Evolutionary conservation across 37 sponge, comb jelly and placozoan species (phyloP), one percentile per base, ranked within the genome.

Genomic region (Chondrosia reniformis): DNA sequence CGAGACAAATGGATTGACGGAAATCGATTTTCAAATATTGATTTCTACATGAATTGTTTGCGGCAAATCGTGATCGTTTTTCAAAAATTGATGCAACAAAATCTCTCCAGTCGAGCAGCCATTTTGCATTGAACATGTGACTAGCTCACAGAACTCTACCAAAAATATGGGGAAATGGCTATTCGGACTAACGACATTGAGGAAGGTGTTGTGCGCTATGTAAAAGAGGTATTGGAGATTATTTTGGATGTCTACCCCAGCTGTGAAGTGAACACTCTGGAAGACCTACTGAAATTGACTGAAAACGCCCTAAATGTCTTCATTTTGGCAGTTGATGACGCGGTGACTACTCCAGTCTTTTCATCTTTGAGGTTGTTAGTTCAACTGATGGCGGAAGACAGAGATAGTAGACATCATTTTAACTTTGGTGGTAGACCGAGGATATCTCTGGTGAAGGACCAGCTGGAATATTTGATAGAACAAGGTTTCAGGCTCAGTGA

Each of bases 401-500:
- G 15, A 49, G 52, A 49, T 10, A 49, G 52, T 15, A 49, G 52
- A 49, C n/a, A n/a, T n/a, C 15, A 15, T 49, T 15, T 49, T 49
- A 10, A 15, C 52, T 19, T 19, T 19, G 52, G 61, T 42, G 80
- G 86, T 45, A 78, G 86, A 13, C 80, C 86, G 6, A 3, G 49
- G n/a, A 58, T 85, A 43, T n/a, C 28, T 15, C 72, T 86, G 49
- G 34, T 4, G 24, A 40, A 76, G 49, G 67, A 74, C 30, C 66
- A 80, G 46, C 56, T 86, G 28, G 12, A 28, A 1, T 81, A 63
- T 81, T 40, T 76, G 1, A 52, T 80, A 3, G 77, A 81, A n/a
- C 45, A 76, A 55, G 82, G 74, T 41, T 86, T 86, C 52, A 37
- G 38, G 55, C 54, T 81, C 19, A n/a, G 33, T 63, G 83, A 78